Evolutionary conservation across 2,888 invertebrate genomes (phyloP).

Genomic region (Fragum fragum): DNA sequence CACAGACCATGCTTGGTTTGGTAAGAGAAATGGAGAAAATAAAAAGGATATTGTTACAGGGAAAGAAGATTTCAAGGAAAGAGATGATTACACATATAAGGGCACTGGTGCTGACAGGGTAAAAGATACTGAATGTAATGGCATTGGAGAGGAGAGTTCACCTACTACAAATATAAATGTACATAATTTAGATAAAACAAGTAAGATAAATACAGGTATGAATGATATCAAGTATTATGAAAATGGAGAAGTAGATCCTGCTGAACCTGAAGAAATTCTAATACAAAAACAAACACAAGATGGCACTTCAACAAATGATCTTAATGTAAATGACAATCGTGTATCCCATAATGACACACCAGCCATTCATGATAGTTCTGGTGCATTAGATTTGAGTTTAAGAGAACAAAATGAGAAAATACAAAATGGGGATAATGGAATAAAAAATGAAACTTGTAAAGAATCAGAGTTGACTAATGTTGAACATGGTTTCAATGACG

Average conservation of each 20-base stretch:
- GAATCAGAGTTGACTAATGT: no score
- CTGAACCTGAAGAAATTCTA: no score
- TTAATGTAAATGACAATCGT: no score
- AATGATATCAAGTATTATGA: background rate
- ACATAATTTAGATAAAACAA: background rate
- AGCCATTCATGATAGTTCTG: background rate
- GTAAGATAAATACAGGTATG: background rate
- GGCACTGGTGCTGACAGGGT: background rate
- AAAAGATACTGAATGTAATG: background rate
- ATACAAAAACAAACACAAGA: no score
- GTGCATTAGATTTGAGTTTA: conserved; percentile 26
- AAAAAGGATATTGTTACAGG: background rate
- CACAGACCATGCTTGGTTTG: no score
- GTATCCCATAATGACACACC: background rate
- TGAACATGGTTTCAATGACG: no score
- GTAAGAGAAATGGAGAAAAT: background rate
- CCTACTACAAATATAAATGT: no score
- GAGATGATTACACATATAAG: background rate
- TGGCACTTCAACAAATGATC: no score
- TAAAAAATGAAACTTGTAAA: background rate
- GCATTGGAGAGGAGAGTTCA: background rate
- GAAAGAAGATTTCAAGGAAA: background rate
- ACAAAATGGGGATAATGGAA: background rate
- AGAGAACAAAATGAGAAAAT: background rate
- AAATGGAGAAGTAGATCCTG: no score